phyloP scores from a whole-genome alignment of 2,888 invertebrate genomes.

The Synanthedon tipuliformis region DNA sequence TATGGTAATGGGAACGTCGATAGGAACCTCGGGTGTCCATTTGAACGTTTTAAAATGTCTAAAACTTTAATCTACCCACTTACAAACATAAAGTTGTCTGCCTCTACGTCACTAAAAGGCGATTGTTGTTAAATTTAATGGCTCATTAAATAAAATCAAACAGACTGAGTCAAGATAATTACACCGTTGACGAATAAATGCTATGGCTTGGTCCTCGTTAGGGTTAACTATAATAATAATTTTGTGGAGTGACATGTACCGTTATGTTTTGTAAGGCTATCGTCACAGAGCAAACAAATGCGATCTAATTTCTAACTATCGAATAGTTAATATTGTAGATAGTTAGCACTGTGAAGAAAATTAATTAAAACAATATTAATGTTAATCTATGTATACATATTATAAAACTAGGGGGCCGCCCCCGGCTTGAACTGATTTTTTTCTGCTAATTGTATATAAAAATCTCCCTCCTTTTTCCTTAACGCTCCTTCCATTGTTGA shows the following conservation, averaged over 20 bases:
- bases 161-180: constrained; percentile 43
- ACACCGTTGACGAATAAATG: constrained; percentile 21
- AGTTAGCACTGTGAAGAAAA: no score
- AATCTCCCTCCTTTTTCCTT: no score
- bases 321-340: no score
- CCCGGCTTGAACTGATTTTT: no score
- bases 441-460: no score
- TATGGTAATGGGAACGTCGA: constrained; percentile 4
- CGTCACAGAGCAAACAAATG: no score
- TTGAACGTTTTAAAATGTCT: not conserved
- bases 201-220: constrained; percentile 6
- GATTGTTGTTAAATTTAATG: constrained; percentile 67
- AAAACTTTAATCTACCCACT: constrained; percentile 31
- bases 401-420: no score
- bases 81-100: constrained; percentile 60
- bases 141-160: constrained; percentile 53
- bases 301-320: no score
- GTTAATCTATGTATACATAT: no score
- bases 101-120: constrained; percentile 53
- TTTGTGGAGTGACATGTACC: constrained; percentile 1
- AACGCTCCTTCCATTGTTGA: no score
- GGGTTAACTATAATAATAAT: constrained; percentile 2
- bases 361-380: no score
- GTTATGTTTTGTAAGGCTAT: not conserved
- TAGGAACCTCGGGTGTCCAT: not conserved